A percentile compares a stretch with the other conserved stretches of the same genome.
Conservation (phyloP, 2,113 vertebrate species). For the Phocoena sinus region DNA sequence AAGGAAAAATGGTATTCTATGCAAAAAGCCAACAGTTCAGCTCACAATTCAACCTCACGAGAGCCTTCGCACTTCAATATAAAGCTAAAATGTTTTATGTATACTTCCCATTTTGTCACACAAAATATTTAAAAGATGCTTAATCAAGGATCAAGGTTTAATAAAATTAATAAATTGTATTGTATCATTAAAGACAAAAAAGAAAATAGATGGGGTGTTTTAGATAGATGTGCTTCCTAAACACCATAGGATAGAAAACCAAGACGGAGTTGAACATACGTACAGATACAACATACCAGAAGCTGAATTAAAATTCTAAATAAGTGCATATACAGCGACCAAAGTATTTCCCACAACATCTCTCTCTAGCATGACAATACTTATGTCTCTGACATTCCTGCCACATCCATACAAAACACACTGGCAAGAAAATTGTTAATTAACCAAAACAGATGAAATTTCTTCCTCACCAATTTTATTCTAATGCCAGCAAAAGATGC, state of each 20-base stretch:
- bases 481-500: not conserved
- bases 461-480: not conserved
- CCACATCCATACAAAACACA: not conserved
- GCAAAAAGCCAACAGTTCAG: not conserved
- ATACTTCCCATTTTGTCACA: not conserved
- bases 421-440: not conserved
- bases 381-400: not conserved
- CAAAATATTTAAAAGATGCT: not conserved
- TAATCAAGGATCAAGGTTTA: not conserved
- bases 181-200: not conserved
- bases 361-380: not conserved
- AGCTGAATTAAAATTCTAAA: not conserved
- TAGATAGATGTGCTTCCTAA: not conserved
- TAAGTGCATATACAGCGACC: too few relatives aligned
- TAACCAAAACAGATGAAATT: not conserved
- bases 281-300: not conserved
- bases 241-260: not conserved
- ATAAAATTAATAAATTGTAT: not conserved
- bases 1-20: not conserved
- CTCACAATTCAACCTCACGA: not conserved
- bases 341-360: not conserved
- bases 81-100: not conserved
- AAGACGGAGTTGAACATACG: not conserved
- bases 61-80: not conserved
- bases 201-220: not conserved